Base-by-base conservation (phyloP, 2,797 vertebrate genomes). In the Crocodylus rhombifer region DNA sequence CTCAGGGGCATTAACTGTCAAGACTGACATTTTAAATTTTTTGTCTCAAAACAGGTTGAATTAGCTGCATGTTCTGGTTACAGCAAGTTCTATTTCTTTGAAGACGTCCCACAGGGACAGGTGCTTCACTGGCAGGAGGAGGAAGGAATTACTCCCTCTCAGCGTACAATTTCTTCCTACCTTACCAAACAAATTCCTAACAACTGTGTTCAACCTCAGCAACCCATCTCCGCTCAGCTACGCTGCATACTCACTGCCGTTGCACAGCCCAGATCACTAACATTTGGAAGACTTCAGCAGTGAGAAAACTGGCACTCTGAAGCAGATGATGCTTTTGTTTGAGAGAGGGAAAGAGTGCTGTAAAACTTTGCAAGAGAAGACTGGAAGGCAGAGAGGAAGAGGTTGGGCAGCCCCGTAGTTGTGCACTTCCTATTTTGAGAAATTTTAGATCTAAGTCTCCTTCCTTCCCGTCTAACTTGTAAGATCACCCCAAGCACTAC, bases 361-460 rank as follows among this genome's bases (percentile, higher is more conserved):
- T 1, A 9, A 36, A 10, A 4, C 64, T 14, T 42, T 42, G 42
- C 1, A 63, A 25, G 9, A 61, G 56, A 58, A 51, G 80, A 61
- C 60, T 4, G 4, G 4, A 3, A 7, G 57, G 9, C 55, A 60
- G 3, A 80, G 13, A 13, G 42, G 42, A 89, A 7, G 0, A 2
- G 6, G 26, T 5, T 75, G 3, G 14, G 82, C 10, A 87, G 51
- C 8, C 12, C n/a, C 16, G 0, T 1, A 21, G 1, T 20, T 2
- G 16, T 23, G 3, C 58, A 55, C 36, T n/a, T 33, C 4, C 23
- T 71, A 36, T 20, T 74, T 18, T 7, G 11, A 20, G 51, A 67
- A 83, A 83, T 26, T 51, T 42, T 6, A 51, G 10, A 51, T 20
- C 36, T 51, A 36, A 26, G 51, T 36, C 6, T 10, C 28, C 60